Conservation (phyloP, 1,140 invertebrate species). For the Micrasema longulum region DNA sequence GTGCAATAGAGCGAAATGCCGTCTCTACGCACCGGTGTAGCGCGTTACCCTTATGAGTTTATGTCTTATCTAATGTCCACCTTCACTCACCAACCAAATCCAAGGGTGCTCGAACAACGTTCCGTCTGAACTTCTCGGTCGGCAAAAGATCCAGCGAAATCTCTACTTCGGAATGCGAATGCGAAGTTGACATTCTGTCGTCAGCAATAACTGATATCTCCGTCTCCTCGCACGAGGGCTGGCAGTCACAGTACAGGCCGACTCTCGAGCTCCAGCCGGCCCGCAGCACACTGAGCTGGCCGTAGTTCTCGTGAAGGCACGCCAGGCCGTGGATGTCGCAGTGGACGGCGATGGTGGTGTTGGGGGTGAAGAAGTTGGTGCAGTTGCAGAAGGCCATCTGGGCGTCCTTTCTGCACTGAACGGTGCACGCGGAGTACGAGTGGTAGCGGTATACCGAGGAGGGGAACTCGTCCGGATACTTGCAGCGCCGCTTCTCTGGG, state of each 20-base stretch:
- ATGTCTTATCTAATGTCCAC: background rate
- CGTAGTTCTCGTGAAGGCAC: conserved; percentile 73
- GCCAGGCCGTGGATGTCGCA: conserved; percentile 61
- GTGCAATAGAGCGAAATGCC: too few relatives aligned
- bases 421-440: conserved; percentile 77
- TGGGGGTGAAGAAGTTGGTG: conserved; percentile 75
- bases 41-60: background rate
- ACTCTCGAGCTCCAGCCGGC: conserved; percentile 62
- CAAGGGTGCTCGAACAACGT: conserved; percentile 71
- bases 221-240: conserved; percentile 73
- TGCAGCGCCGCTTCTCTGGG: conserved; percentile 70
- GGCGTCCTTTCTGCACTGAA: conserved; percentile 74
- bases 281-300: conserved; percentile 70
- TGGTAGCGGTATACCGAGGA: conserved; percentile 73
- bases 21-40: background rate
- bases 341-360: conserved; percentile 62
- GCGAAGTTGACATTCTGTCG: conserved; percentile 59
- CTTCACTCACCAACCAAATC: conserved; percentile 72
- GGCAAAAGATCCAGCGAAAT: conserved; percentile 70
- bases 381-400: conserved; percentile 74
- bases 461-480: conserved; percentile 74
- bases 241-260: conserved; percentile 72
- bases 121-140: conserved; percentile 71
- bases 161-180: conserved; percentile 64
- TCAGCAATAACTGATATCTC: conserved; percentile 71